These are phyloP conservation scores for Aptenodytes forsteri DNA, from an alignment of 2,113 vertebrate genomes.

Conservation along the genomic window DNA sequence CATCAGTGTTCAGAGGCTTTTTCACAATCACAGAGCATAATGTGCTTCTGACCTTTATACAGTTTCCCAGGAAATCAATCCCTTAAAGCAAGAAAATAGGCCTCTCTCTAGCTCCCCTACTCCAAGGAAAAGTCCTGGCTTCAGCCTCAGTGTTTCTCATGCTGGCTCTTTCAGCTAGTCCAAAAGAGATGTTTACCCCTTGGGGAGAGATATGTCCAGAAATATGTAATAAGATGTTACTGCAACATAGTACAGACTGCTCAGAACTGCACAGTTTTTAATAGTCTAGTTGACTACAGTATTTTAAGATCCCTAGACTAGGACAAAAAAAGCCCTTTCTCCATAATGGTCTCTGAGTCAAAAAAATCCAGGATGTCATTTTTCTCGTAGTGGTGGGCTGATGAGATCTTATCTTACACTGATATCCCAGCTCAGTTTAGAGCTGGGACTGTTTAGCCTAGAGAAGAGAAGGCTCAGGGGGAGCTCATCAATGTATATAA, in stretches of 20 bases:
- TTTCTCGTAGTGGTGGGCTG: neutral
- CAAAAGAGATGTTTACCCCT: neutral
- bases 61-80: conserved; percentile 40
- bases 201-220: neutral
- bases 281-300: neutral
- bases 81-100: neutral
- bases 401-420: neutral
- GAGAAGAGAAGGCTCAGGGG: neutral
- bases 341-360: neutral
- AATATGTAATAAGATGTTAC: neutral
- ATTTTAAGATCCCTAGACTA: neutral
- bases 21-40: neutral
- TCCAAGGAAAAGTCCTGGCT: neutral
- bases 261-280: neutral
- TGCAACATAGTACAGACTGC: neutral
- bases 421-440: neutral
- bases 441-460: neutral
- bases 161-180: neutral
- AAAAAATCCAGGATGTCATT: neutral
- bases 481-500: neutral
- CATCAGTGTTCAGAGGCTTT: conserved; percentile 6
- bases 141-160: neutral
- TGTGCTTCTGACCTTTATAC: conserved; percentile 30
- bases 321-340: neutral
- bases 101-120: neutral